Base-by-base conservation (phyloP, 1,140 invertebrate genomes). In the Pachyrhynchus sulphureomaculatus region DNA sequence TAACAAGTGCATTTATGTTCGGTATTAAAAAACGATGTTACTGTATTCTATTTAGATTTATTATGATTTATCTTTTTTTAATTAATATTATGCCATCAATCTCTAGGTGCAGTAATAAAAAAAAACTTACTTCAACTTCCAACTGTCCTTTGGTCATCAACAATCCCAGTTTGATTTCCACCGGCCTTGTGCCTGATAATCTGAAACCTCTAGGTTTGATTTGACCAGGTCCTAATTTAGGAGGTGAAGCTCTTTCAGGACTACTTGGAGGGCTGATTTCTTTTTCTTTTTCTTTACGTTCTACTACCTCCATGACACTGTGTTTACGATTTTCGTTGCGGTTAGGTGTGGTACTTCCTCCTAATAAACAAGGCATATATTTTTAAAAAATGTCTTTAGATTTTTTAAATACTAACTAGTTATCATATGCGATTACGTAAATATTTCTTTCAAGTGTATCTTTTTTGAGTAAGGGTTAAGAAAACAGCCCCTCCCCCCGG, bases 141-240 rank as follows among this genome's bases (percentile, higher is more conserved):
- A 96, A 83, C 71, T 92, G 91, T 65, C 92, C 92, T 78, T 95
- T 95, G 69, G 91, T 91, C 78, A 95, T 89, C 67, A 91, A 84
- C 58, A 96, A 86, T 20, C 90, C 92, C 71, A 96, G 79, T 72
- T 92, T 91, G 36, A 96, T 84, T 76, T 95, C 90, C 6, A 92
- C 89, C 64, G 85, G 83, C 47, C 83, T 81, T 32, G 83, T 82
- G 59, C 84, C 86, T 78, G 80, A 80, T 49, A 88, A 75, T 47
- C 83, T 84, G 62, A 85, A 87, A 67, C 86, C 88, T 59, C 86
- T 83, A 20, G 89, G 89, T 74, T 86, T 83, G 68, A 92, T 82
- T 73, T 92, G 89, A 39, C 88, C 88, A 17, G 89, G 88, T 18
- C 90, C 90, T 48, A 91, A 78, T 45, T 60, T 66, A n/a, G 73